Evolutionary conservation across 1,140 invertebrate genomes (phyloP).

Genomic region (Pseudomyrmex pallidus): DNA sequence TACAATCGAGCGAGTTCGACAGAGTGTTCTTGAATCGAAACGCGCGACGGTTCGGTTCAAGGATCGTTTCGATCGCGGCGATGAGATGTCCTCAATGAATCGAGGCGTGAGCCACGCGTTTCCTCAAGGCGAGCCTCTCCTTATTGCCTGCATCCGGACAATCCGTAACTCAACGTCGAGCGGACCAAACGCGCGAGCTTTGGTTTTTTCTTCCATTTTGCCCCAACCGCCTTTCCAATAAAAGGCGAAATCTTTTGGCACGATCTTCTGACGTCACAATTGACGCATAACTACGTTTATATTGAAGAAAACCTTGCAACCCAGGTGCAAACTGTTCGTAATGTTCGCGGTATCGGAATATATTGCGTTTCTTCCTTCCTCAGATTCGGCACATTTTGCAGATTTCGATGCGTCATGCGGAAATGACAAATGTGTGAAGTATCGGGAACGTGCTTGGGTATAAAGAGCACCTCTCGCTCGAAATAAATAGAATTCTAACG

Average conservation of each 20-base stretch:
- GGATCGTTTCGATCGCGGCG: conserved; percentile 50
- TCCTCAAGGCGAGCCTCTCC: conserved; percentile 49
- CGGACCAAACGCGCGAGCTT: background rate
- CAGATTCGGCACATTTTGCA: too few relatives aligned
- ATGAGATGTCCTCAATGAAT: conserved; percentile 58
- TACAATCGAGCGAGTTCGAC: conserved; percentile 12
- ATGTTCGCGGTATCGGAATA: too few relatives aligned
- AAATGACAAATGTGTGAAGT: too few relatives aligned
- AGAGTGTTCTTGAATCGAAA: conserved; percentile 48
- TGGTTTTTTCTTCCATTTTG: background rate
- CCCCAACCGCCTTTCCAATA: background rate
- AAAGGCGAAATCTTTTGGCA: too few relatives aligned
- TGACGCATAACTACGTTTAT: too few relatives aligned
- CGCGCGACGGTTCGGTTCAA: conserved; percentile 30
- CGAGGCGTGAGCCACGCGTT: conserved; percentile 39
- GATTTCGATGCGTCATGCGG: too few relatives aligned
- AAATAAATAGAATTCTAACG: conserved; percentile 1
- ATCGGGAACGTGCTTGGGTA: background rate
- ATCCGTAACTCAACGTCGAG: conserved; percentile 24
- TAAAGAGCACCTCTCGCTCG: background rate
- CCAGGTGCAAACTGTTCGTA: too few relatives aligned
- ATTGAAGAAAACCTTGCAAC: too few relatives aligned
- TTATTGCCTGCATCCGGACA: conserved; percentile 35
- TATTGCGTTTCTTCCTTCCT: too few relatives aligned
- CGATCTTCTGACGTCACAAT: too few relatives aligned